These are phyloP conservation scores for Ceyx erithaca DNA, from an alignment of 2,797 vertebrate species.

Conservation along the genomic window DNA sequence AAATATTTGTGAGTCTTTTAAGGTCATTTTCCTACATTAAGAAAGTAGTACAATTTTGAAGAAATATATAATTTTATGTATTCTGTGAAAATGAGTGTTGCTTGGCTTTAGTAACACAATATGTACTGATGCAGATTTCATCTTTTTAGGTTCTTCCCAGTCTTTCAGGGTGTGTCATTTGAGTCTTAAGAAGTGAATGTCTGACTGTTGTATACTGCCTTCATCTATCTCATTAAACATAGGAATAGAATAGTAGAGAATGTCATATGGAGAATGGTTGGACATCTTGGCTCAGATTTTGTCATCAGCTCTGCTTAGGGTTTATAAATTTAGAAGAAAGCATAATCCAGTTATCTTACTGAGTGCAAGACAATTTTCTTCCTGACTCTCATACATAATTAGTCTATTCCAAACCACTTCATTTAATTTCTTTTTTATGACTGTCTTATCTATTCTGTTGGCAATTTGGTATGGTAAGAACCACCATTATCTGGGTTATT, in stretches of 20 bases:
- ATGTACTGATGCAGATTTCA: neutral
- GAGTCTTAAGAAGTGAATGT: neutral
- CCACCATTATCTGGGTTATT: neutral
- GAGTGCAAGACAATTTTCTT: conserved; percentile 19
- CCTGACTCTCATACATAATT: neutral
- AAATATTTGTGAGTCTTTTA: neutral
- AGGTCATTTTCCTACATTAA: neutral
- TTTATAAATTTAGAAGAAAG: conserved; percentile 37
- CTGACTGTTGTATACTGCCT: neutral
- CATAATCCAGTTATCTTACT: conserved; percentile 14
- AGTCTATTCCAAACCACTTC: neutral
- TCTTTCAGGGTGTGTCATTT: neutral
- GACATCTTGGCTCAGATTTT: conserved; percentile 10
- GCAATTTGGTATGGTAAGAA: neutral
- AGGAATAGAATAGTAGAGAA: neutral
- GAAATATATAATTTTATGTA: neutral
- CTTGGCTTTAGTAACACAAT: neutral
- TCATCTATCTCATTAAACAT: neutral
- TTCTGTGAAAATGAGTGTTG: neutral
- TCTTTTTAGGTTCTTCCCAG: neutral
- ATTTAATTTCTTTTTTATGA: conserved; percentile 18
- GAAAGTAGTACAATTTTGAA: neutral
- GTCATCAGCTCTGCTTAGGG: neutral
- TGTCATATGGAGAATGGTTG: neutral
- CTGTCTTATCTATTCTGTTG: neutral